A percentile compares a stretch with the other conserved stretches of the same genome.
phyloP scores from a whole-genome alignment of 2,113 vertebrate genomes.

The Agelaius phoeniceus region DNA sequence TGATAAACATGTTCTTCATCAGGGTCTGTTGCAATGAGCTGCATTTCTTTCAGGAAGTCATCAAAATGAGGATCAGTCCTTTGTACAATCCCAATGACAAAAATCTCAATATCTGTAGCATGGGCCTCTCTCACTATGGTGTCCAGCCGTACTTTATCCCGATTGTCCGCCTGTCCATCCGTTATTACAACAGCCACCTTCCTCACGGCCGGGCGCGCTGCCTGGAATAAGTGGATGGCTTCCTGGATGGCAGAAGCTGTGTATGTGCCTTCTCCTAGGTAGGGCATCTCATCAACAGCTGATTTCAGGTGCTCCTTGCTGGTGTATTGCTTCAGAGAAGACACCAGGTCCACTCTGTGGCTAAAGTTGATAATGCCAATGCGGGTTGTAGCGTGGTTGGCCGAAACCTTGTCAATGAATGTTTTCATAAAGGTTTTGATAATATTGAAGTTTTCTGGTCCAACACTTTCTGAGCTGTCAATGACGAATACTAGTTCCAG shows the following conservation, averaged over 20 bases:
- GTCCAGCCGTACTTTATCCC: constrained; percentile 72
- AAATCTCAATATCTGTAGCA: constrained; percentile 72
- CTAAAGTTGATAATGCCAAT: constrained; percentile 87
- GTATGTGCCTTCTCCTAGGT: constrained; percentile 85
- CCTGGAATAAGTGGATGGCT: constrained; percentile 74
- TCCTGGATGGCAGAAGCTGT: constrained; percentile 80
- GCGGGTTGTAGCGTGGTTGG: constrained; percentile 59
- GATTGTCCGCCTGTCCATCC: constrained; percentile 78
- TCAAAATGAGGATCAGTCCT: constrained; percentile 72
- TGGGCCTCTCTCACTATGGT: constrained; percentile 66
- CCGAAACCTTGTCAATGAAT: constrained; percentile 73
- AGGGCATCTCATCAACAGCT: constrained; percentile 80
- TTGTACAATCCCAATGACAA: constrained; percentile 82
- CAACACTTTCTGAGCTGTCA: constrained; percentile 90
- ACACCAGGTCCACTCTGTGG: constrained; percentile 76
- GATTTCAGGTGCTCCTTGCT: constrained; percentile 73
- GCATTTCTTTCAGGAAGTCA: constrained; percentile 79
- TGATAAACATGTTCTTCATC: constrained; percentile 80
- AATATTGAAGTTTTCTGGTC: constrained; percentile 83
- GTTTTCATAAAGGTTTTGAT: constrained; percentile 84
- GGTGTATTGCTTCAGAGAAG: constrained; percentile 72
- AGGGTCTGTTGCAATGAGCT: constrained; percentile 82
- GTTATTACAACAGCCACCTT: constrained; percentile 85
- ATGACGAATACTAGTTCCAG: constrained; percentile 88
- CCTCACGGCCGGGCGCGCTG: constrained; percentile 67